A percentile compares a stretch with the other conserved stretches of the same genome.
These are phyloP conservation scores for Polyommatus iphigenia DNA, from an alignment of 2,888 invertebrate species.

Conservation along the genomic window DNA sequence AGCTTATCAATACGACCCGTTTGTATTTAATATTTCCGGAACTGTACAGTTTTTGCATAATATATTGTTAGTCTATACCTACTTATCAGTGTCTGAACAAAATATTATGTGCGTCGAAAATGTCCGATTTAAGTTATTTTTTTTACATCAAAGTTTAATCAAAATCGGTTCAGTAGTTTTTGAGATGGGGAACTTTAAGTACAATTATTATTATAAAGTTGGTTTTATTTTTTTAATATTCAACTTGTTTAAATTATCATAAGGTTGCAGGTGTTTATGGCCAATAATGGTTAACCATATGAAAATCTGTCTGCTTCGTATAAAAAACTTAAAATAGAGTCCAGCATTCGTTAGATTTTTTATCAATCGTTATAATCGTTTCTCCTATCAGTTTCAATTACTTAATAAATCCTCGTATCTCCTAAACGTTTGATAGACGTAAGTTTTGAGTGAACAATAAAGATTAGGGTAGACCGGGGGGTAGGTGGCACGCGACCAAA, in stretches of 20 bases:
- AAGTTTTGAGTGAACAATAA: constrained; percentile 46
- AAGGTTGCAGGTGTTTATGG: not conserved
- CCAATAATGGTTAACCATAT: not conserved
- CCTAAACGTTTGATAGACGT: constrained; percentile 59
- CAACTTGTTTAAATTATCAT: not conserved
- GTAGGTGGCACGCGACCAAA: constrained; percentile 69
- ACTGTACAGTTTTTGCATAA: no score
- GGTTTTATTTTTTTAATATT: no score
- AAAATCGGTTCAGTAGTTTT: no score
- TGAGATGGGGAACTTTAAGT: no score
- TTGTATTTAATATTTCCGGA: no score
- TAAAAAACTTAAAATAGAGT: not conserved
- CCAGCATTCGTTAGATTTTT: not conserved
- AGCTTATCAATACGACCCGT: no score
- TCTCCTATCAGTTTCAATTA: constrained; percentile 45
- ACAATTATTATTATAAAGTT: no score
- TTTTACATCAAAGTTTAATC: no score
- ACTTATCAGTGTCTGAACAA: no score
- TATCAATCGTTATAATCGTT: not conserved
- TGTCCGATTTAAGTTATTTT: no score
- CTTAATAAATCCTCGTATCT: constrained; percentile 41
- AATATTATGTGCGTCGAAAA: no score
- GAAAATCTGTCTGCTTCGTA: not conserved
- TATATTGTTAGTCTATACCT: no score
- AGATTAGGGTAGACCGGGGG: constrained; percentile 47